Conservation (phyloP, 2,888 invertebrate genomes). For the Didymodactylos carnosus region DNA sequence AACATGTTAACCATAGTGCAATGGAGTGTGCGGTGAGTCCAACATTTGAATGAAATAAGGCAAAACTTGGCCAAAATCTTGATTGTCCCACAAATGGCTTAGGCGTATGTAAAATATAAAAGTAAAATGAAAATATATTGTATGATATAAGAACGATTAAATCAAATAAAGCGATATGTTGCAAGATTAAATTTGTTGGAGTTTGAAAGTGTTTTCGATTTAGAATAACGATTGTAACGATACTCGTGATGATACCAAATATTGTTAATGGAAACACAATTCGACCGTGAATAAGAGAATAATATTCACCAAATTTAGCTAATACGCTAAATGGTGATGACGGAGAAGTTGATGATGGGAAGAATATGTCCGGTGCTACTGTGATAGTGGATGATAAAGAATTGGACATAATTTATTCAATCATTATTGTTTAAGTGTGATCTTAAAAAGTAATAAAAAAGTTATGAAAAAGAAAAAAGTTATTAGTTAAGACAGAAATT, state of each 20-base stretch:
- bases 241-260: not conserved
- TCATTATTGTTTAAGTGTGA: no score
- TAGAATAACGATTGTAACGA: not conserved
- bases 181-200: not conserved
- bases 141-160: not conserved
- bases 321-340: not conserved
- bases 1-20: not conserved
- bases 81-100: not conserved
- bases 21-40: not conserved
- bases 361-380: no score
- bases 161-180: not conserved
- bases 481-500: no score
- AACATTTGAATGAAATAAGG: not conserved
- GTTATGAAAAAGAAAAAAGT: no score
- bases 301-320: not conserved
- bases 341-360: no score
- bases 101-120: not conserved
- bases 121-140: not conserved
- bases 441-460: no score
- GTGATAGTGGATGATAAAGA: no score
- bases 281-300: not conserved
- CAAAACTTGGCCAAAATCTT: not conserved
- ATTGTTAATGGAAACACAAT: not conserved
- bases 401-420: no score
- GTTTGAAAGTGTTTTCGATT: not conserved